phyloP scores from a whole-genome alignment of 2,113 vertebrate genomes.

The Hemiscyllium ocellatum region DNA sequence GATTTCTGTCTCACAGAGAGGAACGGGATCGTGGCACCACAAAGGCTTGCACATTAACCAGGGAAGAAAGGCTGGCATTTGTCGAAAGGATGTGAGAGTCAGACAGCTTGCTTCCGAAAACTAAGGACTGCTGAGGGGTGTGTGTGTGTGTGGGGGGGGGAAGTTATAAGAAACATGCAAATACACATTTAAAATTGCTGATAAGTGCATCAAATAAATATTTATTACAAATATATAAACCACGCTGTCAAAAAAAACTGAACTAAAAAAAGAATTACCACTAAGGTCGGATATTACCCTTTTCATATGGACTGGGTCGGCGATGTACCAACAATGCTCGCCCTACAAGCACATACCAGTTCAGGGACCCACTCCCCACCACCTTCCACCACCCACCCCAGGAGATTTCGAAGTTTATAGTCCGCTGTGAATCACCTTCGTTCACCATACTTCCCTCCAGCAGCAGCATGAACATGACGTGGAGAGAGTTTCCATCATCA shows the following conservation, averaged over 20 bases:
- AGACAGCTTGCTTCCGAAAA: neutral
- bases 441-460: neutral
- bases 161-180: neutral
- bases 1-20: too few relatives aligned
- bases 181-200: conserved; percentile 33
- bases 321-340: neutral
- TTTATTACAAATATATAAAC: conserved; percentile 27
- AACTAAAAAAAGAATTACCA: neutral
- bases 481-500: conserved; percentile 61
- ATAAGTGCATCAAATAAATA: conserved; percentile 31
- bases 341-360: neutral
- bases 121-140: neutral
- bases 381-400: neutral
- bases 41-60: neutral
- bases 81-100: too few relatives aligned
- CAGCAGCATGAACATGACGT: neutral
- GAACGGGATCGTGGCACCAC: too few relatives aligned
- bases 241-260: neutral
- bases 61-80: neutral
- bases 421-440: neutral
- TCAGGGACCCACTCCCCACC: neutral
- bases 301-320: neutral
- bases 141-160: too few relatives aligned
- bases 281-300: neutral
- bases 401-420: neutral